Conservation (phyloP, 2,113 vertebrate genomes). For the Alligator sinensis region DNA sequence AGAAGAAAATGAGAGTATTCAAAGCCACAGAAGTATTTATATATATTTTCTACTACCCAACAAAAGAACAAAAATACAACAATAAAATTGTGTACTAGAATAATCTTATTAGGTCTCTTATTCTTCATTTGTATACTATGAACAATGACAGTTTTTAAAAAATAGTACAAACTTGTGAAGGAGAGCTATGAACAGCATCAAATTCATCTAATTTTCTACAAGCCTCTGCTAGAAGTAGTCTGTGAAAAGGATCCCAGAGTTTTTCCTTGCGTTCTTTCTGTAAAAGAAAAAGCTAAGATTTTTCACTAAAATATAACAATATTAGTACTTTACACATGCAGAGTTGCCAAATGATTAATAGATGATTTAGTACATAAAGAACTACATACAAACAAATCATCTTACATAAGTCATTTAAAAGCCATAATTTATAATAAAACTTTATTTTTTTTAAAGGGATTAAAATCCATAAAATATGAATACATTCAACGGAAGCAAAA, state of each 20-base stretch:
- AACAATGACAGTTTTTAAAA: no score
- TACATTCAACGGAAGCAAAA: background rate
- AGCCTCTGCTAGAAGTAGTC: constrained; percentile 90
- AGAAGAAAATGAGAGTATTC: background rate
- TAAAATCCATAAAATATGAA: background rate
- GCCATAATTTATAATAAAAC: background rate
- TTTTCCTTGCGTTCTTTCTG: constrained; percentile 99
- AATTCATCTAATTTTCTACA: constrained; percentile 93
- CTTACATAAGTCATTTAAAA: background rate
- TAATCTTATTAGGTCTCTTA: background rate
- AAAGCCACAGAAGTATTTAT: background rate
- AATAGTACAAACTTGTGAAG: constrained; percentile 85
- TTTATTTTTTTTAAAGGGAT: background rate
- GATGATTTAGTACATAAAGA: background rate
- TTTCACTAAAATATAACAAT: background rate
- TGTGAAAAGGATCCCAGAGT: constrained; percentile 94
- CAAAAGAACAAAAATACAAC: background rate
- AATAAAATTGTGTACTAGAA: background rate
- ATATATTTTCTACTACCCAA: background rate
- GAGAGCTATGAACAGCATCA: constrained; percentile 86
- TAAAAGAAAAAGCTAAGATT: constrained; percentile 1
- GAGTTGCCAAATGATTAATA: background rate
- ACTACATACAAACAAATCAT: background rate
- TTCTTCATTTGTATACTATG: background rate
- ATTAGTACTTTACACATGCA: no score